These are phyloP conservation scores for Tinea semifulvella DNA, from an alignment of 2,888 invertebrate genomes.

Conservation along the genomic window DNA sequence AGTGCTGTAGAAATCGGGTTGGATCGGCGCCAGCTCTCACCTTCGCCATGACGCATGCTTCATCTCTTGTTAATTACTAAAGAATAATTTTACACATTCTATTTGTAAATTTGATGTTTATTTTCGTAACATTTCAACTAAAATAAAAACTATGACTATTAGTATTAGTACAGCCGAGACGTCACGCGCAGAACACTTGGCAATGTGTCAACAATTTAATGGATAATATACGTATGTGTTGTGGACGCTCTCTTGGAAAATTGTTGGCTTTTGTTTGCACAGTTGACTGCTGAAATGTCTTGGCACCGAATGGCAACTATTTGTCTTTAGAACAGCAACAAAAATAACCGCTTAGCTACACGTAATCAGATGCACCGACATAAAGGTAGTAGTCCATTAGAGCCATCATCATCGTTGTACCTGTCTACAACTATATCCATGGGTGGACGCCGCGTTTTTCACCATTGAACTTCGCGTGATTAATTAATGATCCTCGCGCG, in stretches of 20 bases:
- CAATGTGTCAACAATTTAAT: slow-evolving; percentile 43
- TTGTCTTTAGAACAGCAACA: not conserved
- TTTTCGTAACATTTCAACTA: not conserved
- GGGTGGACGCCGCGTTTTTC: no score
- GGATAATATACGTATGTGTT: slow-evolving; percentile 33
- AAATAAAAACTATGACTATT: slow-evolving; percentile 24
- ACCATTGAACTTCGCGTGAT: no score
- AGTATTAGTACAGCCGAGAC: slow-evolving; percentile 33
- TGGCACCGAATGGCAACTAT: slow-evolving; percentile 2
- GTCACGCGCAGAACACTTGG: slow-evolving; percentile 32
- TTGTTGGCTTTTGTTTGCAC: slow-evolving; percentile 10
- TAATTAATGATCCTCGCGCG: no score
- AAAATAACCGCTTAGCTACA: slow-evolving; percentile 2
- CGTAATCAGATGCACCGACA: no score
- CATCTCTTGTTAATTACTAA: slow-evolving; percentile 2
- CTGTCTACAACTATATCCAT: no score
- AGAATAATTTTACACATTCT: slow-evolving; percentile 5
- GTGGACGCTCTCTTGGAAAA: slow-evolving; percentile 7
- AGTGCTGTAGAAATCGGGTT: slow-evolving; percentile 20
- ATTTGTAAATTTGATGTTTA: slow-evolving; percentile 4
- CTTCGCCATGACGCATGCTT: slow-evolving; percentile 8
- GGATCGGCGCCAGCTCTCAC: slow-evolving; percentile 46
- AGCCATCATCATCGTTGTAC: no score
- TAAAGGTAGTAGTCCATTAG: no score
- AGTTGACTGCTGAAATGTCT: not conserved